phyloP scores from a whole-genome alignment of 2,888 invertebrate species.

The Phania funesta region DNA sequence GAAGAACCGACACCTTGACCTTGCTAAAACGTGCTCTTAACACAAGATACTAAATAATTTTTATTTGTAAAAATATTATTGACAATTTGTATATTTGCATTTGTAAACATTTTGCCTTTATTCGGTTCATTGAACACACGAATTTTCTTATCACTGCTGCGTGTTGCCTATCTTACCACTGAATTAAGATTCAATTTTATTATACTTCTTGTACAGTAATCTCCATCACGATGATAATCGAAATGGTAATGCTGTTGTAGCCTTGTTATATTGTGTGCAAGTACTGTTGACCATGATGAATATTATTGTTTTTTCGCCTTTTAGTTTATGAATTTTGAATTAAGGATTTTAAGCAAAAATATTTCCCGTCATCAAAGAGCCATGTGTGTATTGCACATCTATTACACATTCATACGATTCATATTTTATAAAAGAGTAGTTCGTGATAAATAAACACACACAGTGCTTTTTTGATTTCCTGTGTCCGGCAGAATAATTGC shows the following conservation, averaged over 20 bases:
- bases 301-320: constrained; percentile 12
- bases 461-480: constrained; percentile 50
- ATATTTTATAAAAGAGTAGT: constrained; percentile 23
- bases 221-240: too few relatives aligned
- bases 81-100: not conserved
- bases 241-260: too few relatives aligned
- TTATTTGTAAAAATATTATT: not conserved
- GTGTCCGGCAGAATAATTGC: constrained; percentile 55
- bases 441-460: constrained; percentile 9
- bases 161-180: not conserved
- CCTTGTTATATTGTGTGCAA: not conserved
- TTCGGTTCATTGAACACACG: constrained; percentile 26
- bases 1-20: too few relatives aligned
- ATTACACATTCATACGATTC: too few relatives aligned
- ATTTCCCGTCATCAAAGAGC: too few relatives aligned
- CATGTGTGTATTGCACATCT: not conserved
- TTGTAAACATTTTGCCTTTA: constrained; percentile 2
- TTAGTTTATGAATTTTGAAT: constrained; percentile 46
- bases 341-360: constrained; percentile 48
- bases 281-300: not conserved
- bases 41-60: too few relatives aligned
- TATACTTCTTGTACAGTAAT: constrained; percentile 42
- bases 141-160: constrained; percentile 1
- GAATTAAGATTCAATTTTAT: constrained; percentile 11
- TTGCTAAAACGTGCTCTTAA: too few relatives aligned